Conservation (phyloP, 2,888 invertebrate species). For the Himalopsyche tibetana region DNA sequence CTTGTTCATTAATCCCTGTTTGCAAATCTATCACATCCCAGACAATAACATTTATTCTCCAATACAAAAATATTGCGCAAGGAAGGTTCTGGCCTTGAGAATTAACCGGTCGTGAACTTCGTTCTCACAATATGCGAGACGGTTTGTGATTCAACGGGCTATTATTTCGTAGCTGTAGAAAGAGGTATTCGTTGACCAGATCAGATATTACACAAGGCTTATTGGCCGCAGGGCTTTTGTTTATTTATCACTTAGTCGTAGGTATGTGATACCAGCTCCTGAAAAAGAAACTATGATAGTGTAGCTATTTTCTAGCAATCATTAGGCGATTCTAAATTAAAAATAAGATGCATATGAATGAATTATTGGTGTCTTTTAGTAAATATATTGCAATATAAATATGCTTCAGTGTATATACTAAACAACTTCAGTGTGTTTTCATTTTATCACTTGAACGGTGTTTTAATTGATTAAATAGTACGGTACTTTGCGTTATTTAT, state of each 20-base stretch:
- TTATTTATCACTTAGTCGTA: not conserved
- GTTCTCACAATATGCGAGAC: slow-evolving; percentile 21
- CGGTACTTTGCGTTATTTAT: too few relatives aligned
- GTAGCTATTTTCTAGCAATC: too few relatives aligned
- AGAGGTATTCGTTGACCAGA: not conserved
- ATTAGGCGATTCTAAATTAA: too few relatives aligned
- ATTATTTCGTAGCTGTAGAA: not conserved
- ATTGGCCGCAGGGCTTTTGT: not conserved
- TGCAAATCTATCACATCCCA: not conserved
- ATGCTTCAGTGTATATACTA: too few relatives aligned
- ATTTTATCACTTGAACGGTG: too few relatives aligned
- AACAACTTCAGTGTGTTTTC: too few relatives aligned
- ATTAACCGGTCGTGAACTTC: slow-evolving; percentile 30
- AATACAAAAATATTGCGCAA: slow-evolving; percentile 9
- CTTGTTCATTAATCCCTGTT: not conserved
- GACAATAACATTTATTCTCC: not conserved
- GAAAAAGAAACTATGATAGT: too few relatives aligned
- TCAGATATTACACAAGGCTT: slow-evolving; percentile 6
- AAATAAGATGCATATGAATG: too few relatives aligned
- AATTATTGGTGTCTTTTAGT: too few relatives aligned
- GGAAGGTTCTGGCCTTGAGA: slow-evolving; percentile 17
- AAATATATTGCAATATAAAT: too few relatives aligned
- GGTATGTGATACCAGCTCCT: not conserved
- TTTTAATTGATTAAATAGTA: too few relatives aligned
- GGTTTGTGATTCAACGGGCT: not conserved